Percentiles rank a stretch among this genome's conserved stretches.
Conservation (phyloP, 2,888 invertebrate species). For the Fragum fragum region DNA sequence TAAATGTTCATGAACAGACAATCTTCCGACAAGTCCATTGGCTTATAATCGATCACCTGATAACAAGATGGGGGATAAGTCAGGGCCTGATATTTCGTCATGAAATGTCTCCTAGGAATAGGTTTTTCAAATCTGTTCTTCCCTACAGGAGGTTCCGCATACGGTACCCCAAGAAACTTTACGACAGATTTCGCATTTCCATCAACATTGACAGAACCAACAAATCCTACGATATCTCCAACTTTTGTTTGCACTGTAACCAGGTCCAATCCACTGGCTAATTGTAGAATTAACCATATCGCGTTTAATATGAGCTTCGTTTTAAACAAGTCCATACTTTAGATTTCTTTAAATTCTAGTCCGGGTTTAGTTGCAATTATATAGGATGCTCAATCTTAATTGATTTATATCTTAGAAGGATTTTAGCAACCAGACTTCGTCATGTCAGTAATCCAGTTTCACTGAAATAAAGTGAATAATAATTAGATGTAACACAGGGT, state of each 20-base stretch:
- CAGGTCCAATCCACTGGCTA: background rate
- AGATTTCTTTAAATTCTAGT: too few species aligned
- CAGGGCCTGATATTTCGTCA: conserved; percentile 17
- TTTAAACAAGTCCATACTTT: too few species aligned
- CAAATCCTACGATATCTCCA: conserved; percentile 49
- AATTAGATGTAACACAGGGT: too few species aligned
- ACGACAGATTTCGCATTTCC: conserved; percentile 21
- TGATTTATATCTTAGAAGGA: too few species aligned
- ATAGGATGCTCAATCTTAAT: too few species aligned
- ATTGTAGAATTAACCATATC: background rate
- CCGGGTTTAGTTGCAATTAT: too few species aligned
- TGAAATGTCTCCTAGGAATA: conserved; percentile 50
- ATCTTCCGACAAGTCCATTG: conserved; percentile 39
- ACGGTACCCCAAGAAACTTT: conserved; percentile 58
- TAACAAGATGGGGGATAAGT: conserved; percentile 33
- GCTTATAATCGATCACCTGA: background rate
- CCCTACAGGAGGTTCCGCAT: conserved; percentile 52
- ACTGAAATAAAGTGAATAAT: too few species aligned
- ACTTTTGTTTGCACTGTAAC: conserved; percentile 37
- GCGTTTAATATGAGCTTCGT: too few species aligned
- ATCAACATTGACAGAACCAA: conserved; percentile 21
- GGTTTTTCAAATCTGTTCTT: conserved; percentile 49
- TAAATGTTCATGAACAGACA: conserved; percentile 55
- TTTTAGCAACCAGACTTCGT: too few species aligned
- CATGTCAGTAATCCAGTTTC: too few species aligned